Base-by-base conservation (phyloP, 2,888 invertebrate species). In the Allygus modestus region DNA sequence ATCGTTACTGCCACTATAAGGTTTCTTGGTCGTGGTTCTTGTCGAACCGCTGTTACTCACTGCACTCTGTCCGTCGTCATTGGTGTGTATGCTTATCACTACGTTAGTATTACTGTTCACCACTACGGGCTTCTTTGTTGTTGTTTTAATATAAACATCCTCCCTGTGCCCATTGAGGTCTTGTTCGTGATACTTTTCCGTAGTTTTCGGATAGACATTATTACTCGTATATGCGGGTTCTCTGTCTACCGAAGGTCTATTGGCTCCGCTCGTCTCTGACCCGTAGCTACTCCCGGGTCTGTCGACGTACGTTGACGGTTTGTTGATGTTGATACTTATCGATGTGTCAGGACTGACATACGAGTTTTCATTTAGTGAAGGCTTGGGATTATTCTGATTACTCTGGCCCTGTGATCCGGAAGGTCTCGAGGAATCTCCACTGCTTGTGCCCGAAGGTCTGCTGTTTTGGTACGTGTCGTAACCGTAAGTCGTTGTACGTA, bases 241-340 rank as follows among this genome's bases (percentile, higher is more conserved):
- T 33, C 79, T 79, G n/a, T 79, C 58, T 20, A 0, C 37, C 1
- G 77, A 77, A 23, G 79, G 79, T 58, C 79, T 28, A 43, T 28
- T 28, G 20, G 71, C 28, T 58, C 79, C 9, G 15, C 51, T 46
- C 11, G 71, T 33, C 15, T 41, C 12, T 0, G 85, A 69, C 7
- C 58, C 77, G 73, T 71, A 83, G 41, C 69, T 65, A 26, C 37
- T 46, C 31, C 46, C 54, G 12, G 83, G 37, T 73, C 83, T 28
- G 54, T 83, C 37, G 11, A 51, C 69, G 54, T 84, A 51, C 23
- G 73, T 73, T 1, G 58, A 41, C 17, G 81, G 77, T 58, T 81
- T 71, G 41, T 71, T 84, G n/a, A 82, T 82, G 28, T 69, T 82
- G 37, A 82, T 82, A 28, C n/a, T 82, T 31, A 82, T 82, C n/a